These are phyloP conservation scores for Pogonomyrmex californicus DNA, from an alignment of 1,140 invertebrate genomes.

Conservation along the genomic window DNA sequence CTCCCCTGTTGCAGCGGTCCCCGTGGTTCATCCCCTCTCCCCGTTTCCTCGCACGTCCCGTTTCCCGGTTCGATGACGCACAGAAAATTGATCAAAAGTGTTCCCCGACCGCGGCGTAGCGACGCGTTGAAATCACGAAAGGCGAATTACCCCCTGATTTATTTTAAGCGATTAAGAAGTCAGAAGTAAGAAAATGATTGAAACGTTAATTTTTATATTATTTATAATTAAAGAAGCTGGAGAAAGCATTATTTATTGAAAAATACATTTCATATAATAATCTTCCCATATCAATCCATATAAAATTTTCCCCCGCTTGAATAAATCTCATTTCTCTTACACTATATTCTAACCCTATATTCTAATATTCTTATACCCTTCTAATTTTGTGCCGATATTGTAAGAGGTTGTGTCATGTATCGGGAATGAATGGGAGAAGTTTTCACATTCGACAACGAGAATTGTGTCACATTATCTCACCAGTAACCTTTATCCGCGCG, in stretches of 20 bases:
- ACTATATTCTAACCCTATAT: too few relatives aligned
- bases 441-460: neutral
- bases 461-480: neutral
- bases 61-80: constrained; percentile 36
- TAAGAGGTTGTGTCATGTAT: neutral
- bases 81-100: constrained; percentile 62
- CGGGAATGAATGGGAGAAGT: constrained; percentile 6
- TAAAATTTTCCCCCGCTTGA: neutral
- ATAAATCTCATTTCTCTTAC: neutral
- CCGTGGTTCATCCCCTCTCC: neutral
- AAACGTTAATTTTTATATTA: constrained; percentile 13
- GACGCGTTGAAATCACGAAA: constrained; percentile 21
- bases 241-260: neutral
- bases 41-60: constrained; percentile 4
- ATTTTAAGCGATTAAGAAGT: neutral
- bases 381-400: neutral
- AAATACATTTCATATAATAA: neutral
- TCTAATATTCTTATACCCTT: too few relatives aligned
- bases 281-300: neutral
- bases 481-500: constrained; percentile 12
- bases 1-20: constrained; percentile 2
- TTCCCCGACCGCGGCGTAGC: neutral
- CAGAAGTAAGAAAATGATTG: neutral
- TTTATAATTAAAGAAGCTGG: neutral
- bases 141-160: constrained; percentile 9